Base-by-base conservation (phyloP, 2,888 invertebrate genomes). In the Germaria angustata region DNA sequence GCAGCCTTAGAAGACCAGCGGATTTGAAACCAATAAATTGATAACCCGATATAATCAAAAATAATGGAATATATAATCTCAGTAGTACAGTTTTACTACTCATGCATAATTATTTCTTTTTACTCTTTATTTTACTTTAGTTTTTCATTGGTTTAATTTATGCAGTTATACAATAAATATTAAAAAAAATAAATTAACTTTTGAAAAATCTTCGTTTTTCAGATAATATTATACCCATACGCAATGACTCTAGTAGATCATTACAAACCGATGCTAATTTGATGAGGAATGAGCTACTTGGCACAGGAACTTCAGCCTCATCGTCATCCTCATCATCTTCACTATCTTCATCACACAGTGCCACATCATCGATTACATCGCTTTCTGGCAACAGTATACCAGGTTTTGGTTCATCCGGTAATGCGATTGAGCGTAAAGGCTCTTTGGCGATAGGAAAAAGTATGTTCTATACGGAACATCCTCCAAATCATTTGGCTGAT, bases 371-470 rank as follows among this genome's bases (percentile, higher is more conserved):
- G 49, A 86, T 88, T 78, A 82, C 89, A 7, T 69, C 85, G 4
- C 39, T 79, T 8, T 51, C 86, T 9, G 89, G 89, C 69, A 87
- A 88, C 82, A 86, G 88, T 53, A 84, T 88, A 20, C 84, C 84
- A 24, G 86, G 86, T 3, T 36, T 87, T 46, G 86, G 86, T 69
- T 85, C 86, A 61, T 77, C 84, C 9, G 86, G 84, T 24, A 87
- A 86, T 68, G 85, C 86, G 13, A 85, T 86, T 7, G 90, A 90
- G 78, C 86, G 90, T 8, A 91, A 91, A 80, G 90, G 90, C 20
- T 89, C 90, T 13, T 85, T 91, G 84, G 90, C 91, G 87, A 90
- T 91, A 88, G 91, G 91, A 63, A 91, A 91, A 78, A 91, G 91
- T 85, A 90, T 90, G 85, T 91, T 90, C 84, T 91, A 90, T 68